Evolutionary conservation across 1,140 invertebrate species (phyloP).

Genomic region (Hypothenemus hampei): DNA sequence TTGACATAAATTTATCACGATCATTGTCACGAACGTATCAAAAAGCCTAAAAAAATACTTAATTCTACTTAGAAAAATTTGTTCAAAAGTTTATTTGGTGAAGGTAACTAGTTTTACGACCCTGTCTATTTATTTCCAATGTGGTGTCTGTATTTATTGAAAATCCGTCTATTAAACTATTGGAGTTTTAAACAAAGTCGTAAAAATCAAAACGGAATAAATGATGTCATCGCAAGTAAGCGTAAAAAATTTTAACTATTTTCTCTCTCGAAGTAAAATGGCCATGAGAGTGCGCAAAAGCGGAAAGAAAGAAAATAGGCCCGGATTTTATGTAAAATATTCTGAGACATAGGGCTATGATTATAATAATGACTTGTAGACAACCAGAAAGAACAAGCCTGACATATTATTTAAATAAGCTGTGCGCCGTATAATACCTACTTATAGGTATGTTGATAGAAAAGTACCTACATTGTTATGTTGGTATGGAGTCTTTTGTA

Average conservation of each 20-base stretch:
- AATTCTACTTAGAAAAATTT: not conserved
- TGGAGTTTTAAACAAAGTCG: conserved; percentile 13
- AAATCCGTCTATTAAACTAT: conserved; percentile 10
- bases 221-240: conserved; percentile 1
- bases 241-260: too few species aligned
- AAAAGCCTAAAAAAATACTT: conserved; percentile 4
- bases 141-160: conserved; percentile 21
- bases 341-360: conserved; percentile 9
- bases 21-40: conserved; percentile 22
- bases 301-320: too few species aligned
- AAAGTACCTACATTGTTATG: too few species aligned
- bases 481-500: too few species aligned
- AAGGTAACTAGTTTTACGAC: too few species aligned
- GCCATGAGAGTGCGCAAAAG: too few species aligned
- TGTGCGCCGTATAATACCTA: too few species aligned
- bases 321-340: conserved; percentile 27
- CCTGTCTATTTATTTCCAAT: conserved; percentile 17
- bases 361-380: conserved; percentile 29
- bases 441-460: too few species aligned
- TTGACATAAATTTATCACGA: conserved; percentile 31
- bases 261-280: too few species aligned
- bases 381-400: conserved; percentile 27
- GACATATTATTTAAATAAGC: conserved; percentile 32
- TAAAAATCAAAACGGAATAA: conserved; percentile 4
- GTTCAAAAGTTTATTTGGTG: conserved; percentile 1